Percentiles rank a stretch among this genome's conserved stretches.
Evolutionary conservation across 2,888 invertebrate species (phyloP).

Genomic region (Diarsia dahlii): DNA sequence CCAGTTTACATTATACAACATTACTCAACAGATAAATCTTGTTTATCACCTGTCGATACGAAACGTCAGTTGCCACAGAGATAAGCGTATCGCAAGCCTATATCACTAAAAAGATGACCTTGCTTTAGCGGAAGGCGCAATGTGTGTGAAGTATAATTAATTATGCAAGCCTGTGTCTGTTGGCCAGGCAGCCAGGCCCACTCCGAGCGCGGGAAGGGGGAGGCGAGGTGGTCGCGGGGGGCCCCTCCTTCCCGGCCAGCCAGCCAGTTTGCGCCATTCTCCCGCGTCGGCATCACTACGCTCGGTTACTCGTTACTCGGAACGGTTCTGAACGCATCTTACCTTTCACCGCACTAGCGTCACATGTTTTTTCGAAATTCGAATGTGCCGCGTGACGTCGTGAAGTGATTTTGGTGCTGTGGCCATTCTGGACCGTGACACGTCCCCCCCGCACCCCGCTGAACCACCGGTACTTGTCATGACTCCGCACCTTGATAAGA

Average conservation of each 20-base stretch:
- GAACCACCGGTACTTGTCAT: conserved; percentile 82
- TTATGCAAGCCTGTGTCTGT: conserved; percentile 88
- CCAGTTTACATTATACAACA: conserved; percentile 33
- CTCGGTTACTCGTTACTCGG: conserved; percentile 84
- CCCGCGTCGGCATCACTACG: conserved; percentile 86
- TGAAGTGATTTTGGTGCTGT: conserved; percentile 89
- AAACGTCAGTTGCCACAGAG: conserved; percentile 40
- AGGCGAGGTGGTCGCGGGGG: conserved; percentile 64
- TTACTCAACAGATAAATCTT: conserved; percentile 44
- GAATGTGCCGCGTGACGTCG: conserved; percentile 83
- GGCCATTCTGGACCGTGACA: conserved; percentile 81
- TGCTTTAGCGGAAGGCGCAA: conserved; percentile 84
- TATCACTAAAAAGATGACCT: conserved; percentile 84
- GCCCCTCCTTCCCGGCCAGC: conserved; percentile 79
- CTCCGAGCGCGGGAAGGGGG: conserved; percentile 65
- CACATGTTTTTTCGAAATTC: conserved; percentile 81
- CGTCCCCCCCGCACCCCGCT: conserved; percentile 68
- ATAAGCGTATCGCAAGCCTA: conserved; percentile 62
- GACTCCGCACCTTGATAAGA: no score
- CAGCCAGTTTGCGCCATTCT: conserved; percentile 89
- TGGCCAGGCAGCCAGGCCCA: conserved; percentile 80
- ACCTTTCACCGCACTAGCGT: conserved; percentile 88
- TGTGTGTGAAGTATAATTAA: conserved; percentile 86
- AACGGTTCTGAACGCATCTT: conserved; percentile 86
- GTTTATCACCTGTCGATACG: conserved; percentile 54